Percentiles rank a stretch among this genome's conserved stretches.
Evolutionary conservation across 1,140 invertebrate genomes (phyloP).

Genomic region (Procambarus virginalis): DNA sequence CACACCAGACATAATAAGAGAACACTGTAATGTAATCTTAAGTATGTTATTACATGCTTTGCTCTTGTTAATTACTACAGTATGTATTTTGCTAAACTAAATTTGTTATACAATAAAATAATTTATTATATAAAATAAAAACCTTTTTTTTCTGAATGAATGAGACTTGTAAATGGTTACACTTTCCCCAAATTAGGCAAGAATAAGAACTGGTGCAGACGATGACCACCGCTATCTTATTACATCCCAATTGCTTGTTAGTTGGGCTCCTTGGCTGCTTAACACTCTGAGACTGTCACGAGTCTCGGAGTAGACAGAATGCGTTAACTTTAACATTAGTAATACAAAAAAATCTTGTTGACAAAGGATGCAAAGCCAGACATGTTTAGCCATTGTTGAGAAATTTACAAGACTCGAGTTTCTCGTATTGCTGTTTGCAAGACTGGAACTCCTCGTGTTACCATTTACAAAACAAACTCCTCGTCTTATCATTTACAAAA

Average conservation of each 20-base stretch:
- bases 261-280: background rate
- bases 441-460: too few relatives aligned
- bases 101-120: slow-evolving; percentile 5
- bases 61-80: background rate
- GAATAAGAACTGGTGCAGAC: background rate
- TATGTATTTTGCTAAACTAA: background rate
- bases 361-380: slow-evolving; percentile 5
- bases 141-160: background rate
- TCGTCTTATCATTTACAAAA: too few relatives aligned
- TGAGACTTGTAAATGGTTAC: too few relatives aligned
- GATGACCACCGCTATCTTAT: background rate
- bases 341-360: background rate
- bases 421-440: too few relatives aligned
- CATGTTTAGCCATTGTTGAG: background rate
- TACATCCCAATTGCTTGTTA: background rate
- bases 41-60: background rate
- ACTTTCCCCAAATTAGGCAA: background rate
- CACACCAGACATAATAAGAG: background rate
- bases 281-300: background rate
- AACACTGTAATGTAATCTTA: background rate
- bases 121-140: background rate
- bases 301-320: background rate
- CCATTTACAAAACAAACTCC: too few relatives aligned
- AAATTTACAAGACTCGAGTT: background rate
- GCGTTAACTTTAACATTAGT: too few relatives aligned